Conservation (phyloP, 35 echinoderm and acorn worm species). For the Lytechinus variegatus region DNA sequence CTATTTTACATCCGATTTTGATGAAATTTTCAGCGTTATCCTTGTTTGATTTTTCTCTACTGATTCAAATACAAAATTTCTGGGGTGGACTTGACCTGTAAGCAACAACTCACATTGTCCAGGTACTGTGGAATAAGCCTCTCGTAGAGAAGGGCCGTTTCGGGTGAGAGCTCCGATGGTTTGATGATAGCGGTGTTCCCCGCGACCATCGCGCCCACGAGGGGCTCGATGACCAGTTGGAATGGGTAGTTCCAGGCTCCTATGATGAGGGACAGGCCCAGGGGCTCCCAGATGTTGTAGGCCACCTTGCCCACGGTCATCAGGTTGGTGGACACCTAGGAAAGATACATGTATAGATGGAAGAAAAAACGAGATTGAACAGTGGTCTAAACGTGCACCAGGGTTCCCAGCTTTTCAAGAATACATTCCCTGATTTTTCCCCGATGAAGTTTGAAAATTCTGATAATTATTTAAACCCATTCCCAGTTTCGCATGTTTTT, state of each 20-base stretch:
- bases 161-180: conserved; percentile 67
- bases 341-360: background rate
- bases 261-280: conserved; percentile 82
- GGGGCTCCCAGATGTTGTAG: conserved; percentile 73
- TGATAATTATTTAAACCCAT: too few relatives aligned
- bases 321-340: conserved; percentile 57
- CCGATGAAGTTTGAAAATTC: too few relatives aligned
- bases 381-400: too few relatives aligned
- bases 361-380: conserved; percentile 13
- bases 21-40: too few relatives aligned
- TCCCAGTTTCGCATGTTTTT: too few relatives aligned
- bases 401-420: too few relatives aligned
- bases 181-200: conserved; percentile 87
- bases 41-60: too few relatives aligned
- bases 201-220: conserved; percentile 87
- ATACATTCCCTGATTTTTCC: too few relatives aligned
- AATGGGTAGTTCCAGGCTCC: conserved; percentile 94
- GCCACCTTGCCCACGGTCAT: conserved; percentile 49
- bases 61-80: too few relatives aligned
- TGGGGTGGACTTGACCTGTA: too few relatives aligned
- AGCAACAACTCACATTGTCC: conserved; percentile 65
- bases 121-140: conserved; percentile 70
- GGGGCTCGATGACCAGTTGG: conserved; percentile 70
- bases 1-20: too few relatives aligned
- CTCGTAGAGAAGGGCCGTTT: conserved; percentile 44